phyloP scores from a whole-genome alignment of 2,797 vertebrate species.

The Rhinella marina region DNA sequence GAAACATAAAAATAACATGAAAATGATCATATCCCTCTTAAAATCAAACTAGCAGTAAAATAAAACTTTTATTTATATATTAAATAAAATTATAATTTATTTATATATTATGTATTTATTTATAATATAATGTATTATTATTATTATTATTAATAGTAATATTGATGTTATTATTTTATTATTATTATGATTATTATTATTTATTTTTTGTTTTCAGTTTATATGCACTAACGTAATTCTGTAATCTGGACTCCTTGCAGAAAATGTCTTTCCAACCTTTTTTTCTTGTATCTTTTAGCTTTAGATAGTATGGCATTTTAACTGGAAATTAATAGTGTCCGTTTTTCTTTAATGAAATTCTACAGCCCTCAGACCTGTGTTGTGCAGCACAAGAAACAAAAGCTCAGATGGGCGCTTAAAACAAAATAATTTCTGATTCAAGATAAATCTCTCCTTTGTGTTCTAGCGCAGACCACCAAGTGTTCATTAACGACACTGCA shows the following conservation, averaged over 20 bases:
- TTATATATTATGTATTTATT: too few species aligned
- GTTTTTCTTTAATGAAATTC: not conserved
- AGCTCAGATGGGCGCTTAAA: constrained; percentile 44
- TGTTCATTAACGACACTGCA: constrained; percentile 62
- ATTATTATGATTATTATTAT: not conserved
- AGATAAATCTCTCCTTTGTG: constrained; percentile 66
- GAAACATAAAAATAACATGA: too few species aligned
- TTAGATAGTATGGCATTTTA: not conserved
- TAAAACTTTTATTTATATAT: too few species aligned
- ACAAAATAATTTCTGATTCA: constrained; percentile 47
- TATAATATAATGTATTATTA: too few species aligned
- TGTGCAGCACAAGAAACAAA: not conserved
- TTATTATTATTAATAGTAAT: too few species aligned
- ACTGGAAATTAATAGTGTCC: not conserved
- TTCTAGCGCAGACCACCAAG: constrained; percentile 60
- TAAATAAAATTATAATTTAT: too few species aligned
- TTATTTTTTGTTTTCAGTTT: not conserved
- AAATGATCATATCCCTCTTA: too few species aligned
- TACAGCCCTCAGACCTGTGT: not conserved
- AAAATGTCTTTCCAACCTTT: not conserved
- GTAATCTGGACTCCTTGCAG: not conserved
- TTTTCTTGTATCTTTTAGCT: not conserved
- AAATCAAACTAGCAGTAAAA: too few species aligned
- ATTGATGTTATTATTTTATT: not conserved
- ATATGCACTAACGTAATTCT: not conserved